These are phyloP conservation scores for Molossus molossus DNA, from an alignment of 2,797 vertebrate genomes.

Conservation along the genomic window DNA sequence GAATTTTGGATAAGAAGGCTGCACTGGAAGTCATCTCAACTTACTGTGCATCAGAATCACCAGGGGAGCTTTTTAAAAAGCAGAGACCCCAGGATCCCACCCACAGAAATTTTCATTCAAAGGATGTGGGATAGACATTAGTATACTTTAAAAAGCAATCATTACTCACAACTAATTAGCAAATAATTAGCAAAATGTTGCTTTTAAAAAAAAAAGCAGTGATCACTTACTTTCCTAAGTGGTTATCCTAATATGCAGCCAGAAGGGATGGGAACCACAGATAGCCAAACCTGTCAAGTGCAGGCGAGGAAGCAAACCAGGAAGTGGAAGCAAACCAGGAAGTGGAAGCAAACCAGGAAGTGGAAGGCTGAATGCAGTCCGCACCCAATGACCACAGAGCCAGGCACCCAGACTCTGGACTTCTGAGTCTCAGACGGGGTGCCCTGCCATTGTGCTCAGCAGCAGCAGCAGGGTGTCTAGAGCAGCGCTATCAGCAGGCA, in stretches of 20 bases:
- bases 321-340: neutral
- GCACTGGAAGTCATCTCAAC: slow-evolving; percentile 5
- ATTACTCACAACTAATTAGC: slow-evolving; percentile 45
- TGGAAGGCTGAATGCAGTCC: neutral
- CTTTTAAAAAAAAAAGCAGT: neutral
- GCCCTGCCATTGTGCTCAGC: neutral
- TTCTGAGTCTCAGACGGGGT: neutral
- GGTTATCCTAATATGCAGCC: neutral
- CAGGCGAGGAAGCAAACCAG: neutral
- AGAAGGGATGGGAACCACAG: neutral
- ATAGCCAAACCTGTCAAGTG: neutral
- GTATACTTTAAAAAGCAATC: slow-evolving; percentile 31
- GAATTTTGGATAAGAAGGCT: slow-evolving; percentile 2
- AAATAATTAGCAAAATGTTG: neutral
- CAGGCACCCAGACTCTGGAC: neutral
- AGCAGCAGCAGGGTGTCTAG: neutral
- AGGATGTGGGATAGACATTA: neutral
- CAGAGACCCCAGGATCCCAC: neutral
- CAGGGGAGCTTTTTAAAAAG: neutral
- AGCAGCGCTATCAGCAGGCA: neutral
- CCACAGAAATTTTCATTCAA: slow-evolving; percentile 4
- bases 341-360: neutral
- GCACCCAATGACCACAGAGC: neutral
- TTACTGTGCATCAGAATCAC: neutral
- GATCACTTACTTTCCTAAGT: neutral